phyloP scores from a whole-genome alignment of 2,113 vertebrate genomes.

The Phoenicopterus ruber region DNA sequence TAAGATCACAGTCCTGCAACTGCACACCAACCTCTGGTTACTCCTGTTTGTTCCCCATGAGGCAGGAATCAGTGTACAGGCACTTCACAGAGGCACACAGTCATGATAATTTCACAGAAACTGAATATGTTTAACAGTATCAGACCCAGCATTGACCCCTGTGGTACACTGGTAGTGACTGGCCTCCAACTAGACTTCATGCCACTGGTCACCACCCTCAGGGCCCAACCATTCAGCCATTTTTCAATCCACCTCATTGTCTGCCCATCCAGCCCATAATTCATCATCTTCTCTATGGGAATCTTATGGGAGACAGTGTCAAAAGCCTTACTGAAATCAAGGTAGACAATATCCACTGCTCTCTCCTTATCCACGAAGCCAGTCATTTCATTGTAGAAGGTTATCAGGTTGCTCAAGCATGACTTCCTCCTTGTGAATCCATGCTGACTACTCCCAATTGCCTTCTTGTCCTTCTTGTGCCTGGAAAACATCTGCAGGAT shows the following conservation, averaged over 20 bases:
- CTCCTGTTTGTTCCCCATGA: not conserved
- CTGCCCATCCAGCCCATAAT: not conserved
- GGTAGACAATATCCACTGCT: not conserved
- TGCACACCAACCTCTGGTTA: not conserved
- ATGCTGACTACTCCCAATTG: not conserved
- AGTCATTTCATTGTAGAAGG: not conserved
- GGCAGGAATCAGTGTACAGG: not conserved
- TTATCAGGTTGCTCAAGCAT: not conserved
- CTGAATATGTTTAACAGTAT: not conserved
- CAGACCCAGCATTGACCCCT: not conserved
- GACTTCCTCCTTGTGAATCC: not conserved
- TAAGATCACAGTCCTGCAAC: not conserved
- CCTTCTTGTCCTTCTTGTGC: not conserved
- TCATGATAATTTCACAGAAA: not conserved
- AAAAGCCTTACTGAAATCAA: not conserved
- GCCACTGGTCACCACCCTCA: not conserved
- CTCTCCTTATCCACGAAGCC: not conserved
- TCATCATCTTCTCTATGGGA: not conserved
- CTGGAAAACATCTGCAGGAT: not conserved
- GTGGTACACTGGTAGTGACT: not conserved
- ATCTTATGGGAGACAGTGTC: not conserved
- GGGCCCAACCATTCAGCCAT: not conserved
- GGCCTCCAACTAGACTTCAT: not conserved
- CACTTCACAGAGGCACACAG: not conserved
- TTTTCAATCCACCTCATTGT: not conserved